Conservation (phyloP, 2,888 invertebrate species). For the Drosophila macrospina region DNA sequence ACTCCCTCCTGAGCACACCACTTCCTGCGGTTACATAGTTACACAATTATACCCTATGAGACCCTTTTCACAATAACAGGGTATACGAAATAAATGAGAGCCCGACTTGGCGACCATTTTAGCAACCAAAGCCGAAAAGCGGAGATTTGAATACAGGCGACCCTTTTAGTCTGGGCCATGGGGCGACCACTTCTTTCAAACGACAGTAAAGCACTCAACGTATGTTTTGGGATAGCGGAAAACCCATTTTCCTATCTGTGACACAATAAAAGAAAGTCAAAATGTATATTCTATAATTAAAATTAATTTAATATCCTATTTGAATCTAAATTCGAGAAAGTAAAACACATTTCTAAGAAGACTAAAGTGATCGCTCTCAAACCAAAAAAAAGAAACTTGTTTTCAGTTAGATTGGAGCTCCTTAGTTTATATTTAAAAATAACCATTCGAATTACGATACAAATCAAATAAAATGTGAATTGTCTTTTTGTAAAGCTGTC, state of each 20-base stretch:
- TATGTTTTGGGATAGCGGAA: not conserved
- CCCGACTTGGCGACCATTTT: conserved; percentile 9
- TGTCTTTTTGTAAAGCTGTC: not conserved
- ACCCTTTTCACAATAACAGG: not conserved
- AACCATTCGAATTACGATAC: not conserved
- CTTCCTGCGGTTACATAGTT: no score
- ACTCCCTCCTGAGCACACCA: not conserved
- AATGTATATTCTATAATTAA: not conserved
- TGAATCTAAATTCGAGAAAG: no score
- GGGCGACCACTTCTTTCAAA: not conserved
- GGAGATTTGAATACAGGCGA: conserved; percentile 26
- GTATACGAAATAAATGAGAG: conserved; percentile 5
- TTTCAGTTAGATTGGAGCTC: no score
- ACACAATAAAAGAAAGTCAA: not conserved
- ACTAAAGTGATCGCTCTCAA: no score
- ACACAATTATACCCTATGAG: not conserved
- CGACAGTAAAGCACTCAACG: not conserved
- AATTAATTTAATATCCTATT: not conserved
- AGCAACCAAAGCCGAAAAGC: conserved; percentile 12
- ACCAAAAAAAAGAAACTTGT: no score
- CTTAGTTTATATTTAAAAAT: no score
- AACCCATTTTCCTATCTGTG: not conserved
- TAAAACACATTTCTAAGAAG: no score
- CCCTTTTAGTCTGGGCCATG: not conserved
- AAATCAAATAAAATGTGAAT: not conserved